These are phyloP conservation scores for Alca torda DNA, from an alignment of 2,797 vertebrate species.

Conservation along the genomic window DNA sequence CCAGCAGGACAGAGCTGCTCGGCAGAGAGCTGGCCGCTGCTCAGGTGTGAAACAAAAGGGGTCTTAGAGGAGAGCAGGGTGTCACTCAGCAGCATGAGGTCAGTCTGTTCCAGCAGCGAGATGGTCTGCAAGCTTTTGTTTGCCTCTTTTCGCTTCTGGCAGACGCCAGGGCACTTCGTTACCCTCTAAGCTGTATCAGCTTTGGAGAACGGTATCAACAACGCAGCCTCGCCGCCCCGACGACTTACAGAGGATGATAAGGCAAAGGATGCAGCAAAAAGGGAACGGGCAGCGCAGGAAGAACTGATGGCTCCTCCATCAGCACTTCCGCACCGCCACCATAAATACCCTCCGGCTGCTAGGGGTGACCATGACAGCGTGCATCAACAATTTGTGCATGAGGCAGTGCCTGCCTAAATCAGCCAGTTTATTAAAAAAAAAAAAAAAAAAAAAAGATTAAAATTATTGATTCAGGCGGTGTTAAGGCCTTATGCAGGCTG, in stretches of 20 bases:
- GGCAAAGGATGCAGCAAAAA: background rate
- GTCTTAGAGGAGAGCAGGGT: rapidly evolving
- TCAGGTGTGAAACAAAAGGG: no score
- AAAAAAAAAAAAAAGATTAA: background rate
- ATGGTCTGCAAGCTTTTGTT: background rate
- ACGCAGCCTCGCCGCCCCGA: background rate
- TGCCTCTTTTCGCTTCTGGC: background rate
- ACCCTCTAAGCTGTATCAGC: background rate
- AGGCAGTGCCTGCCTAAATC: background rate
- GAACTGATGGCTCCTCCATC: rapidly evolving
- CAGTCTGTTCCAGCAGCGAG: background rate
- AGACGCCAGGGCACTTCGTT: background rate
- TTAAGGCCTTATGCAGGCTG: background rate
- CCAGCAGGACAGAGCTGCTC: background rate
- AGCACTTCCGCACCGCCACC: background rate
- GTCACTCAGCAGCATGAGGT: background rate
- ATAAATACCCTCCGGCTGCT: rapidly evolving
- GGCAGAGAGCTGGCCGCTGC: background rate
- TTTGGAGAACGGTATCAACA: no score
- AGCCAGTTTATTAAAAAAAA: background rate
- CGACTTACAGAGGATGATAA: rapidly evolving
- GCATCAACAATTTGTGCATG: background rate
- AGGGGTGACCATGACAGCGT: rapidly evolving
- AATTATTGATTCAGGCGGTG: rapidly evolving
- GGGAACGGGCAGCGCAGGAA: rapidly evolving